A percentile compares a stretch with the other conserved stretches of the same genome.
Evolutionary conservation across 37 sponge, comb jelly and placozoan genomes (phyloP).

Genomic region (Crambe crambe): DNA sequence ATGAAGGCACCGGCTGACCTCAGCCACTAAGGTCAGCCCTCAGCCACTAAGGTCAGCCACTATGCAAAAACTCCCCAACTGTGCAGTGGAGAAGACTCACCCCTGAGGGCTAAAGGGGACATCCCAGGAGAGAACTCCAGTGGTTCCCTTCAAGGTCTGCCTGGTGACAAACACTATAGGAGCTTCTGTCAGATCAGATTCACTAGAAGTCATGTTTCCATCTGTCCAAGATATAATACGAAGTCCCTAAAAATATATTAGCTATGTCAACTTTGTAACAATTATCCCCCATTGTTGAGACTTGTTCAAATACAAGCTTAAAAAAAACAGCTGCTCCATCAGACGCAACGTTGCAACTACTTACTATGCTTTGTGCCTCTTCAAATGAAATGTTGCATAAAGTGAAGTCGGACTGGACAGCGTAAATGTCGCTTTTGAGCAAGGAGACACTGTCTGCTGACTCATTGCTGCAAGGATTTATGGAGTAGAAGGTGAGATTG

Average conservation of each 20-base stretch:
- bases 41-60: too few species aligned
- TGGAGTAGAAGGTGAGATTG: background rate
- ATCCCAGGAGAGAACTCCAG: constrained; percentile 15
- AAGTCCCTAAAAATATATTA: background rate
- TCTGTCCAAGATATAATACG: background rate
- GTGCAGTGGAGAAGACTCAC: too few species aligned
- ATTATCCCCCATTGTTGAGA: background rate
- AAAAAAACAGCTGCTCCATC: too few species aligned
- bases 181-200: background rate
- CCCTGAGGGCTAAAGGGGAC: constrained; percentile 21
- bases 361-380: too few species aligned
- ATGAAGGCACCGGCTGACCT: too few species aligned
- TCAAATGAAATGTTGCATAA: too few species aligned
- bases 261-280: too few species aligned
- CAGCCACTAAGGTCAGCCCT: too few species aligned
- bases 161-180: constrained; percentile 3
- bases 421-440: constrained; percentile 13
- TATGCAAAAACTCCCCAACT: too few species aligned
- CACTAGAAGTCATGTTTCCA: background rate
- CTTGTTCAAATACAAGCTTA: too few species aligned
- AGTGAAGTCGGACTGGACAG: background rate
- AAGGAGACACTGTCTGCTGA: background rate
- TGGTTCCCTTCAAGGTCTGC: constrained; percentile 9
- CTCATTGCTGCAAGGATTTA: constrained; percentile 1
- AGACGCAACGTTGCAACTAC: too few species aligned